A percentile compares a stretch with the other conserved stretches of the same genome.
phyloP scores from a whole-genome alignment of 2,113 vertebrate species.

The Callithrix jacchus region DNA sequence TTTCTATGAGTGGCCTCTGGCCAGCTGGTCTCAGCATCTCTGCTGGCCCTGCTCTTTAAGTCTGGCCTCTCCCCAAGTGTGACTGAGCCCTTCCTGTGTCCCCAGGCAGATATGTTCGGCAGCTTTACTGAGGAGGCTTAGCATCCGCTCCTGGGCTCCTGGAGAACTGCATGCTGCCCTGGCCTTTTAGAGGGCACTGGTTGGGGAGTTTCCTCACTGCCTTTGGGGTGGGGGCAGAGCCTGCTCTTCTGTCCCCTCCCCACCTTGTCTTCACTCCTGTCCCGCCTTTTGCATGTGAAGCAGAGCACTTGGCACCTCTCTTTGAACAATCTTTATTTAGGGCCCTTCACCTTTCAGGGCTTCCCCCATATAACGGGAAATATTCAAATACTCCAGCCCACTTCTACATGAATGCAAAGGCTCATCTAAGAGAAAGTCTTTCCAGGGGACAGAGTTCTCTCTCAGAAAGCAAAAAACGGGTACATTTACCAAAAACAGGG shows the following conservation, averaged over 20 bases:
- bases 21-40: neutral
- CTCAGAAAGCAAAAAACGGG: neutral
- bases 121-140: neutral
- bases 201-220: rapidly evolving
- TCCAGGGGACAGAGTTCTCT: neutral
- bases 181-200: neutral
- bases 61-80: neutral
- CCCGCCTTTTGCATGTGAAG: no score
- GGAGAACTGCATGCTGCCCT: neutral
- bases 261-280: neutral
- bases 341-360: neutral
- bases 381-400: neutral
- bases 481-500: neutral
- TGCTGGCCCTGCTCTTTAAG: neutral
- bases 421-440: neutral
- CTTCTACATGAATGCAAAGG: neutral
- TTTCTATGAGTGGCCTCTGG: neutral
- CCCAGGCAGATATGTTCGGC: neutral
- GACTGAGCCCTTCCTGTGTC: neutral
- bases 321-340: neutral
- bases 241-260: neutral
- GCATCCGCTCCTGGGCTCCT: rapidly evolving
- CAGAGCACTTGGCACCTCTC: no score
- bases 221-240: no score
- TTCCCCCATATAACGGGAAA: neutral